phyloP scores from a whole-genome alignment of 2,797 vertebrate genomes.

The Ctenopoma multispine region DNA sequence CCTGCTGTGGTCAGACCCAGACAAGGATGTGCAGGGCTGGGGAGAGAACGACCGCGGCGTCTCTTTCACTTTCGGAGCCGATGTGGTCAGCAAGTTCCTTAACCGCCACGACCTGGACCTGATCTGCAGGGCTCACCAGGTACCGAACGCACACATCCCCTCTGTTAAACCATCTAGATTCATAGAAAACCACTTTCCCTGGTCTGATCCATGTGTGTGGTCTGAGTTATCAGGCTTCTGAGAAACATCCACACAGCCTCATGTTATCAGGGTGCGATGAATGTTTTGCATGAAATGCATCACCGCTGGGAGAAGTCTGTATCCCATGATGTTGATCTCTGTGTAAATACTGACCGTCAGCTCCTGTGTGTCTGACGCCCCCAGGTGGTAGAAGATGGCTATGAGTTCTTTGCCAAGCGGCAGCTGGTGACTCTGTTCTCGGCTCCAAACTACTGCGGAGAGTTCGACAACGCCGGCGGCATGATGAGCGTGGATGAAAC shows the following conservation, averaged over 20 bases:
- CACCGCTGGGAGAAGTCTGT: not conserved
- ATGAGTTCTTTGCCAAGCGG: conserved; percentile 96
- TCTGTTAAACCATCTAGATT: not conserved
- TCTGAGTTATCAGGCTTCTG: not conserved
- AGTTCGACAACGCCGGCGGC: conserved; percentile 95
- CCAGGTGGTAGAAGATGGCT: conserved; percentile 96
- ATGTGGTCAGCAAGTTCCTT: conserved; percentile 97
- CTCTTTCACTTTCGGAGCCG: conserved; percentile 96
- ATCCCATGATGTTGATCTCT: not conserved
- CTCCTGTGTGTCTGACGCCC: conserved; percentile 39
- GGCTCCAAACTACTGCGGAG: conserved; percentile 95
- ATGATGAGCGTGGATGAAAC: conserved; percentile 99
- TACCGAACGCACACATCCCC: conserved; percentile 1
- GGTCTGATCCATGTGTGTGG: no score
- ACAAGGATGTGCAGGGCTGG: conserved; percentile 98
- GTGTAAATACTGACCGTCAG: not conserved
- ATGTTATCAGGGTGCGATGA: not conserved
- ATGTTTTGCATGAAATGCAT: not conserved
- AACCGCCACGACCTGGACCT: conserved; percentile 97
- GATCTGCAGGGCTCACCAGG: conserved; percentile 97
- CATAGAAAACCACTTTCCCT: not conserved
- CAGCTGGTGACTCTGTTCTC: conserved; percentile 97
- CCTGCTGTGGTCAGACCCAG: conserved; percentile 96
- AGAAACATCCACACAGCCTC: not conserved
- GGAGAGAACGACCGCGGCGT: conserved; percentile 97